phyloP scores from a whole-genome alignment of 2,888 invertebrate genomes.

The Crioceris asparagi region DNA sequence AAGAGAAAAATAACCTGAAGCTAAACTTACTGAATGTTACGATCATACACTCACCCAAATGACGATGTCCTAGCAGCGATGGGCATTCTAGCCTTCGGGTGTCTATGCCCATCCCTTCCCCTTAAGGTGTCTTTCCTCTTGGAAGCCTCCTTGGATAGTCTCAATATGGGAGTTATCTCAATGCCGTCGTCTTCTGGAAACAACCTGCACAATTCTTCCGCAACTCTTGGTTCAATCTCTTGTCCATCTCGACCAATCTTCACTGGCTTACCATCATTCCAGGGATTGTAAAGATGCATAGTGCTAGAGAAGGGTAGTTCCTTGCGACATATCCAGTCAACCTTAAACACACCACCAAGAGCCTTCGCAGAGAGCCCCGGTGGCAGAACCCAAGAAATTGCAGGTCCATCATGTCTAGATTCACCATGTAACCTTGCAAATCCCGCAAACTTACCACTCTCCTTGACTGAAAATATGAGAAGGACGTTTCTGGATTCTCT shows the following conservation, averaged over 20 bases:
- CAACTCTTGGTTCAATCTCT: constrained; percentile 94
- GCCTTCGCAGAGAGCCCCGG: constrained; percentile 87
- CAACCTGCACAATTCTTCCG: constrained; percentile 84
- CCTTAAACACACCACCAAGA: constrained; percentile 89
- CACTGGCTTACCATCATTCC: constrained; percentile 97
- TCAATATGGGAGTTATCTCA: constrained; percentile 78
- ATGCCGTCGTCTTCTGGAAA: constrained; percentile 89
- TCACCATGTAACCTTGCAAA: constrained; percentile 86
- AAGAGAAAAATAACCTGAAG: no score
- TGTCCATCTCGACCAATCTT: constrained; percentile 99
- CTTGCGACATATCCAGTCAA: constrained; percentile 88
- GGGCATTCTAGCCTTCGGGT: constrained; percentile 38
- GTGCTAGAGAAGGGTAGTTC: constrained; percentile 89
- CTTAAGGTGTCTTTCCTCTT: constrained; percentile 35
- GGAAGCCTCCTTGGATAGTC: constrained; percentile 75
- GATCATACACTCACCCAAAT: constrained; percentile 31
- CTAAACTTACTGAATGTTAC: no score
- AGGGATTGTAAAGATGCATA: constrained; percentile 87
- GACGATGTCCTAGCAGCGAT: constrained; percentile 41
- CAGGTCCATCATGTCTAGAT: constrained; percentile 79
- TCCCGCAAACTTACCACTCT: constrained; percentile 92
- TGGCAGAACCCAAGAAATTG: constrained; percentile 89
- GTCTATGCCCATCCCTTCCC: constrained; percentile 38
- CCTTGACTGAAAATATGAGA: constrained; percentile 93
- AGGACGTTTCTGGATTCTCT: constrained; percentile 88